Evolutionary conservation across 2,113 vertebrate species (phyloP), one percentile per base, ranked within the genome.

Genomic region (Tiliqua scincoides): DNA sequence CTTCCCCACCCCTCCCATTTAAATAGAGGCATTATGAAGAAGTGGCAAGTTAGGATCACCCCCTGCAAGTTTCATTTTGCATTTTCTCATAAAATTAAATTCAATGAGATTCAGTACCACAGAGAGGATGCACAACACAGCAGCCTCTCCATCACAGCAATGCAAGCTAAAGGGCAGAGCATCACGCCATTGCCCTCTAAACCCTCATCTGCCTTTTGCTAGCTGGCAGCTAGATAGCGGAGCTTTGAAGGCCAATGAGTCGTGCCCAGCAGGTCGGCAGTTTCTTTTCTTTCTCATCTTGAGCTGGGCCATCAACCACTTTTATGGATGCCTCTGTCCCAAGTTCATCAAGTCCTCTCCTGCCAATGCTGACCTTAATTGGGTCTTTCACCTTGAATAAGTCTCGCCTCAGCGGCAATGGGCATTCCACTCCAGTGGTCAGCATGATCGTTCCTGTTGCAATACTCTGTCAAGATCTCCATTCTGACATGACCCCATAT

Each of bases 401-500:
- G 25, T 61, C 11, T 70, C 80, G 79, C 23, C 17, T 88, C 77
- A 79, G 71, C 85, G 72, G 0, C 15, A 43, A n/a, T 11, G 37
- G 79, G 21, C 72, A 86, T 0, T 30, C 25, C 27, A 6, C 78
- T 83, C 77, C 30, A 48, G 1, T 37, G 82, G 40, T 20, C 71
- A 85, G 0, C 0, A 59, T 4, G 1, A 2, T 57, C 9, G 17
- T 35, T 18, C 80, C 88, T 87, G 48, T 30, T 90, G 83, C 73
- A 77, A 59, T 32, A 18, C 65, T 37, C 17, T 21, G 91, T 17
- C 35, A 61, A 76, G n/a, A 84, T 79, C 76, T 83, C 3, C 88
- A 88, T 92, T 89, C 30, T 88, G 91, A 93, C 0, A 0, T 48
- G 85, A 71, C 71, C 54, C 88, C 87, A 72, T 94, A 63, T 57